These are phyloP conservation scores for Pimpla rufipes DNA, from an alignment of 2,888 invertebrate species.

Conservation along the genomic window DNA sequence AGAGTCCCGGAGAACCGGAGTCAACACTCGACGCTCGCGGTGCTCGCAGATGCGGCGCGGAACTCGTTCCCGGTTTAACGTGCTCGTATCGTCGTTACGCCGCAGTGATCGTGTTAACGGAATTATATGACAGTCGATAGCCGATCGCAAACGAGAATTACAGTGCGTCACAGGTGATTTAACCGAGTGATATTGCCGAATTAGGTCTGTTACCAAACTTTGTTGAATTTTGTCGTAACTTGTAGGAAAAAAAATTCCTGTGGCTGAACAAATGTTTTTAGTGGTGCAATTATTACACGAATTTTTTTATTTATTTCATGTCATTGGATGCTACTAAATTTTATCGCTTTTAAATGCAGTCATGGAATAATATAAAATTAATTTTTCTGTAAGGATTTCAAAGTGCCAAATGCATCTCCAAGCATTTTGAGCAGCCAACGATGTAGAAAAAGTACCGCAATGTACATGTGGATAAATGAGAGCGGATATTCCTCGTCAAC, in stretches of 20 bases:
- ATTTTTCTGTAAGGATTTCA: too few species aligned
- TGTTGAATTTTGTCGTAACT: too few species aligned
- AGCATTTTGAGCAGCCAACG: too few species aligned
- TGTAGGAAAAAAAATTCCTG: neutral
- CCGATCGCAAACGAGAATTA: neutral
- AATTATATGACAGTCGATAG: neutral
- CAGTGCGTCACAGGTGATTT: constrained; percentile 26
- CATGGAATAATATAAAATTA: too few species aligned
- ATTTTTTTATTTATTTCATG: too few species aligned
- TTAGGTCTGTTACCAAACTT: neutral
- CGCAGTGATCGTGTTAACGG: neutral
- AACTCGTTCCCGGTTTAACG: constrained; percentile 10
- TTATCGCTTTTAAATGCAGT: too few species aligned
- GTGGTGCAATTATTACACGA: too few species aligned
- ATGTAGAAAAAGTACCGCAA: too few species aligned
- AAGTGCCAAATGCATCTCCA: too few species aligned
- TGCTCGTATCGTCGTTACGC: neutral
- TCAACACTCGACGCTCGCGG: constrained; percentile 38
- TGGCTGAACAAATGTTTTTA: neutral
- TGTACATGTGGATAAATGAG: too few species aligned
- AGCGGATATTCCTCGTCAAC: neutral
- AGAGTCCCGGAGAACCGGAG: constrained; percentile 14
- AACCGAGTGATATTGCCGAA: neutral
- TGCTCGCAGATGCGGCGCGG: constrained; percentile 9
- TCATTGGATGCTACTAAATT: too few species aligned